Evolutionary conservation across 1,140 invertebrate genomes (phyloP).

Genomic region (Cryptotermes secundus): DNA sequence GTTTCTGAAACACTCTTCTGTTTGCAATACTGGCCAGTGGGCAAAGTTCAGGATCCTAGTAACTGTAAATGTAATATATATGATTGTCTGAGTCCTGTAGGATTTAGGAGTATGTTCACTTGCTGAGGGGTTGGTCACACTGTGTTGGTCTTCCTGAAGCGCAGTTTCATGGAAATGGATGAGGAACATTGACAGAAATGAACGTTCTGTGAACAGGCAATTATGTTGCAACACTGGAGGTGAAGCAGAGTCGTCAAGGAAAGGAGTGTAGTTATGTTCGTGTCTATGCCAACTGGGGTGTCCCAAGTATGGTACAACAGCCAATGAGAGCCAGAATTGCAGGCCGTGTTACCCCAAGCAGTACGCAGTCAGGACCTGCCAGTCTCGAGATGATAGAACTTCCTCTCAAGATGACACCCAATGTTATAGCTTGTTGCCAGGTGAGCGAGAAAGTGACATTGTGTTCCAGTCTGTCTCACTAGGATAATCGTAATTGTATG

Average conservation of each 20-base stretch:
- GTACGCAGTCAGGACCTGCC: conserved; percentile 53
- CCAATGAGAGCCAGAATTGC: conserved; percentile 69
- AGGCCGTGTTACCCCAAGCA: conserved; percentile 63
- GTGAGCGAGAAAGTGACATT: conserved; percentile 37
- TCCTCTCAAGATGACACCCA: conserved; percentile 56
- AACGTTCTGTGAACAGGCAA: conserved; percentile 46
- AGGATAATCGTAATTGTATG: no score
- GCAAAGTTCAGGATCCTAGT: no score
- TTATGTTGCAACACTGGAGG: conserved; percentile 64
- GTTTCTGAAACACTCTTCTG: no score
- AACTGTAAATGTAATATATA: no score
- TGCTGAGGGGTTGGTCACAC: no score
- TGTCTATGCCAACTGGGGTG: conserved; percentile 65
- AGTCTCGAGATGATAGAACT: conserved; percentile 68
- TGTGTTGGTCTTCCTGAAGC: no score
- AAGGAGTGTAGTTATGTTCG: conserved; percentile 58
- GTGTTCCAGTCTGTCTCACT: no score
- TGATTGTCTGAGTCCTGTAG: no score
- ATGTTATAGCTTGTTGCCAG: conserved; percentile 62
- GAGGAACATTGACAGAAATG: neutral
- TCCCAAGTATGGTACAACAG: conserved; percentile 49
- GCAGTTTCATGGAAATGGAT: neutral
- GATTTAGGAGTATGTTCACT: no score
- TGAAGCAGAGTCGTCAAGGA: conserved; percentile 56
- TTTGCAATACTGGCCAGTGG: no score